A percentile compares a stretch with the other conserved stretches of the same genome.
These are phyloP conservation scores for Neopipo cinnamomea DNA, from an alignment of 2,113 vertebrate genomes.

Conservation along the genomic window DNA sequence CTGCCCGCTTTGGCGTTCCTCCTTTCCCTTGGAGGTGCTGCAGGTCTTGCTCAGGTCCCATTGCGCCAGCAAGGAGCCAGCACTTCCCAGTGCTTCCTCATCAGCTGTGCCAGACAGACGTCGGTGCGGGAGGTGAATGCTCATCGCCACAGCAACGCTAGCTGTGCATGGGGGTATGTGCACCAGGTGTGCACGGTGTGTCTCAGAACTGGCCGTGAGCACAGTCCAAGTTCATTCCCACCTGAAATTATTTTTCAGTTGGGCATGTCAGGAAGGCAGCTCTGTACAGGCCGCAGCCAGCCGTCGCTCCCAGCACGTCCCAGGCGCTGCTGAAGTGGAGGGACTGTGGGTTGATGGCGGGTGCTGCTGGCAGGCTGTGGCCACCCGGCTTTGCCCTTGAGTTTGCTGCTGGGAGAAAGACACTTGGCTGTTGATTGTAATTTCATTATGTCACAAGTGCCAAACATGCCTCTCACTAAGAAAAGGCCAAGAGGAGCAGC, in stretches of 20 bases:
- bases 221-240: background rate
- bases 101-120: background rate
- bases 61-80: rapidly evolving
- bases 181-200: background rate
- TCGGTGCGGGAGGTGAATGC: background rate
- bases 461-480: conserved; percentile 10
- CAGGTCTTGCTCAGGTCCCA: background rate
- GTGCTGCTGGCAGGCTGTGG: background rate
- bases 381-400: background rate
- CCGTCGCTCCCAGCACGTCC: rapidly evolving
- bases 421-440: conserved; percentile 27
- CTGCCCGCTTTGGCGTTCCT: rapidly evolving
- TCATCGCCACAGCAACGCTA: background rate
- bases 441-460: conserved; percentile 45
- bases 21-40: background rate
- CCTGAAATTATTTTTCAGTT: background rate
- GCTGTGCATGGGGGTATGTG: rapidly evolving
- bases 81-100: background rate
- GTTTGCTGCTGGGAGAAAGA: conserved; percentile 19
- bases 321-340: background rate
- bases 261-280: background rate
- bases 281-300: rapidly evolving
- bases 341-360: background rate
- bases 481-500: conserved; percentile 40
- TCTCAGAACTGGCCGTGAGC: background rate